Evolutionary conservation across 2,113 vertebrate species (phyloP).

Genomic region (Gavia stellata): DNA sequence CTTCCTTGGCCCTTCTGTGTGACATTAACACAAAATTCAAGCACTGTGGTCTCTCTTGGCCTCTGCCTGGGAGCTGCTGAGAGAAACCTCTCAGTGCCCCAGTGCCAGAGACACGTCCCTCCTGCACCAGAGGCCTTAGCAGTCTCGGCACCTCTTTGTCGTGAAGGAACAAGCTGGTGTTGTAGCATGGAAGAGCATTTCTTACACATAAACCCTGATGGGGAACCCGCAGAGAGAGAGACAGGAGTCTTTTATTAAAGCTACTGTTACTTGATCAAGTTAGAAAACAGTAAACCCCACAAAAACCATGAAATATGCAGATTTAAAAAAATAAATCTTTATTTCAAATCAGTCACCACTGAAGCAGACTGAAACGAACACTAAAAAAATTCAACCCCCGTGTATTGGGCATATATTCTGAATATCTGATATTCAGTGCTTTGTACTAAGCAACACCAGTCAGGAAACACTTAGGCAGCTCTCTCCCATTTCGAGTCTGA

Average conservation of each 20-base stretch:
- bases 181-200: background rate
- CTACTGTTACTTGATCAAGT: background rate
- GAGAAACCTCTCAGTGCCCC: background rate
- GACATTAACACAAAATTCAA: background rate
- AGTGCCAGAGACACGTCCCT: fast-evolving
- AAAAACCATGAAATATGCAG: background rate
- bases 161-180: background rate
- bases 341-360: background rate
- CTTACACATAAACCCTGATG: background rate
- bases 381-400: background rate
- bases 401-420: background rate
- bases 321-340: background rate
- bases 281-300: background rate
- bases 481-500: background rate
- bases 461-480: background rate
- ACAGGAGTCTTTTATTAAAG: background rate
- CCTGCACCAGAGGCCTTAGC: background rate
- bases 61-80: background rate
- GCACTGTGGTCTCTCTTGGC: fast-evolving
- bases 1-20: background rate
- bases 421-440: background rate
- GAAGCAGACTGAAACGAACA: background rate
- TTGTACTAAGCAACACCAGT: background rate
- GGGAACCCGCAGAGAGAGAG: background rate
- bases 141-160: background rate